phyloP scores from a whole-genome alignment of 2,888 invertebrate species.

The Idaea straminata region DNA sequence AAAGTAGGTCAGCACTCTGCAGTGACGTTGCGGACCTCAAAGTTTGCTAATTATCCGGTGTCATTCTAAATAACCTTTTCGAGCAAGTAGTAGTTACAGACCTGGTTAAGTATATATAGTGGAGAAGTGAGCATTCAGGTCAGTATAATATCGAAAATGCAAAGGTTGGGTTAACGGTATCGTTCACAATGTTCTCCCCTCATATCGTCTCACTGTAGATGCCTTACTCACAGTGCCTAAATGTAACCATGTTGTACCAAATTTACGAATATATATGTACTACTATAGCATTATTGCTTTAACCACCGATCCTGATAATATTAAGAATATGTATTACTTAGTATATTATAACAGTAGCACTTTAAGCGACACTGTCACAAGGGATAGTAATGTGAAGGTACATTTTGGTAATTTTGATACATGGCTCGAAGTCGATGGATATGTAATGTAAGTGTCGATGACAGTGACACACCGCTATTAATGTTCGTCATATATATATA shows the following conservation, averaged over 20 bases:
- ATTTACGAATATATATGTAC: constrained; percentile 54
- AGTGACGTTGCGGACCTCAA: too few species aligned
- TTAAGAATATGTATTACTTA: constrained; percentile 58
- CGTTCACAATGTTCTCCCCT: constrained; percentile 26
- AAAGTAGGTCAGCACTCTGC: too few species aligned
- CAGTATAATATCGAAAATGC: neutral
- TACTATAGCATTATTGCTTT: constrained; percentile 68
- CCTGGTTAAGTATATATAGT: neutral
- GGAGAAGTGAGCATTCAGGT: constrained; percentile 6
- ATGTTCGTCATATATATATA: constrained; percentile 30
- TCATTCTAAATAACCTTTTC: neutral
- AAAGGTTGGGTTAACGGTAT: neutral
- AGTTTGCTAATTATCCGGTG: too few species aligned
- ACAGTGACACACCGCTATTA: constrained; percentile 25
- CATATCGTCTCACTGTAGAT: constrained; percentile 88
- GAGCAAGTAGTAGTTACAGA: neutral
- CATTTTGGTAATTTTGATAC: neutral
- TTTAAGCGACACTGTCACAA: constrained; percentile 7
- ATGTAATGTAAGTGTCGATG: constrained; percentile 21
- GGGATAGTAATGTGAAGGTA: constrained; percentile 3
- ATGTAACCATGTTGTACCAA: constrained; percentile 75
- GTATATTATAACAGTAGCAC: constrained; percentile 30
- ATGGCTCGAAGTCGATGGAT: neutral
- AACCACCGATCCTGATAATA: constrained; percentile 64
- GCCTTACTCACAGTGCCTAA: constrained; percentile 92